Evolutionary conservation across 1,140 invertebrate genomes (phyloP).

Genomic region (Drepana arcuata): DNA sequence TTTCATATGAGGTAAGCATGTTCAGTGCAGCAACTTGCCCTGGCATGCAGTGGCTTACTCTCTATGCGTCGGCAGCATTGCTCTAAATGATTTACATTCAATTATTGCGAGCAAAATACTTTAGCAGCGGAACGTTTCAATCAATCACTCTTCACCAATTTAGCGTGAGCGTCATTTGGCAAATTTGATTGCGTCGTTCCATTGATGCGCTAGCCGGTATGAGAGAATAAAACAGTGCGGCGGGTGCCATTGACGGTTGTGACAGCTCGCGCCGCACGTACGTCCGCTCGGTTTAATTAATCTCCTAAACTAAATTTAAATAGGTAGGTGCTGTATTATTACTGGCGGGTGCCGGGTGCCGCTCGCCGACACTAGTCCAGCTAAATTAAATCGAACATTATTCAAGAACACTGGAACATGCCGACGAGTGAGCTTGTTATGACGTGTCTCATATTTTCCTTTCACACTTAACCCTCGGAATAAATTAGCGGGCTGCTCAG

Average conservation of each 20-base stretch:
- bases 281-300: constrained; percentile 45
- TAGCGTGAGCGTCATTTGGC: constrained; percentile 64
- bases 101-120: constrained; percentile 59
- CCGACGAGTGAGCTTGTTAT: constrained; percentile 15
- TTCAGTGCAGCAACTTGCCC: too few relatives aligned
- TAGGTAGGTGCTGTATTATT: constrained; percentile 28
- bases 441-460: constrained; percentile 18
- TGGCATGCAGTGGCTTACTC: too few relatives aligned
- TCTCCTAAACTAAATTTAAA: constrained; percentile 60
- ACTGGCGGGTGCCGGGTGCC: constrained; percentile 20
- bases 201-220: constrained; percentile 36
- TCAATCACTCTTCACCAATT: constrained; percentile 67
- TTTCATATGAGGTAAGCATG: too few relatives aligned
- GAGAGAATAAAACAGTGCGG: constrained; percentile 54
- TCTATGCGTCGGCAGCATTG: constrained; percentile 14
- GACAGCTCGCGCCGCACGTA: constrained; percentile 34
- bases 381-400: constrained; percentile 42
- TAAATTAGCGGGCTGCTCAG: too few relatives aligned
- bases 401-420: constrained; percentile 26
- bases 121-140: constrained; percentile 49
- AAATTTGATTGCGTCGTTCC: constrained; percentile 62
- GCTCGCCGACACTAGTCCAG: constrained; percentile 17
- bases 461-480: too few relatives aligned
- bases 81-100: constrained; percentile 54
- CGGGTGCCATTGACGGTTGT: constrained; percentile 51